Conservation (phyloP, 1,140 invertebrate species). For the Musca domestica region DNA sequence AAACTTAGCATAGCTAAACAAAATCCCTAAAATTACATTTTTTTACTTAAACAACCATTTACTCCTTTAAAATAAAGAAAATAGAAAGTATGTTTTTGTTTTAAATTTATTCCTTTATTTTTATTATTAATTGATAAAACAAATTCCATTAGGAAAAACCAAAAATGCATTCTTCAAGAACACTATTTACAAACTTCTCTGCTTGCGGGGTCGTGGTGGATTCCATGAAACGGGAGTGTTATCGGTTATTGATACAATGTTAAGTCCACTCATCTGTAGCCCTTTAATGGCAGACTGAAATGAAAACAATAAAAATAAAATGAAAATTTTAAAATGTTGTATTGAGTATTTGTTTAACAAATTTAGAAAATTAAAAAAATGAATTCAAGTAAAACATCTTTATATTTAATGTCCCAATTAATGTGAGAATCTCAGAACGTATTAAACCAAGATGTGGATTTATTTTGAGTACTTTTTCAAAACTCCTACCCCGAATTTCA, state of each 20-base stretch:
- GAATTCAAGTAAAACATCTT: neutral
- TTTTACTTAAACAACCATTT: neutral
- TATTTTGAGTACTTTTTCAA: too few relatives aligned
- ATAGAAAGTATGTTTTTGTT: neutral
- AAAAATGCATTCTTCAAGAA: neutral
- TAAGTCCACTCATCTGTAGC: constrained; percentile 81
- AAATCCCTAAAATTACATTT: neutral
- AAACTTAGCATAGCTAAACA: neutral
- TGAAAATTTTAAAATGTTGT: constrained; percentile 4
- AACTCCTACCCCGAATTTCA: too few relatives aligned
- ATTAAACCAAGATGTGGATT: too few relatives aligned
- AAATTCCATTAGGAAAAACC: neutral
- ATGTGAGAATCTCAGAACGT: too few relatives aligned
- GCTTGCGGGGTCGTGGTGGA: constrained; percentile 73
- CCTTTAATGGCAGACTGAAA: constrained; percentile 89
- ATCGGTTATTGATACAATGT: constrained; percentile 89
- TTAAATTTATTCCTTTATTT: neutral
- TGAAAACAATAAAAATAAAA: constrained; percentile 29
- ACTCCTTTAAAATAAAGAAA: too few relatives aligned
- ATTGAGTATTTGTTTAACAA: neutral
- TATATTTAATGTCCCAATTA: too few relatives aligned
- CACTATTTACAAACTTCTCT: constrained; percentile 64
- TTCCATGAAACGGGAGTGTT: constrained; percentile 77
- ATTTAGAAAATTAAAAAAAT: too few relatives aligned
- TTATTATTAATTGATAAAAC: neutral